phyloP scores from a whole-genome alignment of 2,113 vertebrate genomes.

The Phainopepla nitens region DNA sequence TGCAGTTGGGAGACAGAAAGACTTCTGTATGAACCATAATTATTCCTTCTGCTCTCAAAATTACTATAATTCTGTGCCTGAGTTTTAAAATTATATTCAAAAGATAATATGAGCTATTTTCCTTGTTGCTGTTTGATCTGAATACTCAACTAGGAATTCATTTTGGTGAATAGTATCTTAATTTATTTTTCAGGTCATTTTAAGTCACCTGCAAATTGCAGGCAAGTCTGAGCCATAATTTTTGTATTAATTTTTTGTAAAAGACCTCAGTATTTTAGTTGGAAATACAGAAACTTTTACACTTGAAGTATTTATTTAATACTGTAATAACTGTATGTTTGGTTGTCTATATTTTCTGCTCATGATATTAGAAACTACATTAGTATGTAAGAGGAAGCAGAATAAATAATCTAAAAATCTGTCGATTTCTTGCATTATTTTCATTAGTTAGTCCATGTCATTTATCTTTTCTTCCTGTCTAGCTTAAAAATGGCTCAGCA shows the following conservation, averaged over 20 bases:
- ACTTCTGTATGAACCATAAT: background rate
- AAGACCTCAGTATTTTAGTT: background rate
- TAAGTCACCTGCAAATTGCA: slow-evolving; percentile 17
- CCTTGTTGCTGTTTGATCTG: slow-evolving; percentile 8
- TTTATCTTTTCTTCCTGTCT: background rate
- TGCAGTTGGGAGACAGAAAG: background rate
- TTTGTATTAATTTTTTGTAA: background rate
- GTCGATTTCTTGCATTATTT: background rate
- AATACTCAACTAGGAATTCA: background rate
- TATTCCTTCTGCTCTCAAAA: slow-evolving; percentile 23
- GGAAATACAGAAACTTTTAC: background rate
- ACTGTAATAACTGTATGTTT: background rate
- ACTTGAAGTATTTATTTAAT: slow-evolving; percentile 3
- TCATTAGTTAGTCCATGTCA: background rate
- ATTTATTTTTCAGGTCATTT: slow-evolving; percentile 41
- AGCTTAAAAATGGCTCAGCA: background rate
- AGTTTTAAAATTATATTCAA: background rate
- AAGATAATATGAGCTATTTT: background rate
- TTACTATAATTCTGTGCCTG: background rate
- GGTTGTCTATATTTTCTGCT: background rate
- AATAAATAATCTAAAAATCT: background rate
- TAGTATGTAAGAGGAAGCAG: background rate
- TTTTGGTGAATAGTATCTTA: background rate
- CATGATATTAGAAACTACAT: background rate
- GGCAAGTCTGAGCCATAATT: background rate